phyloP scores from a whole-genome alignment of 2,888 invertebrate species.

The Amphipyra tragopoginis region DNA sequence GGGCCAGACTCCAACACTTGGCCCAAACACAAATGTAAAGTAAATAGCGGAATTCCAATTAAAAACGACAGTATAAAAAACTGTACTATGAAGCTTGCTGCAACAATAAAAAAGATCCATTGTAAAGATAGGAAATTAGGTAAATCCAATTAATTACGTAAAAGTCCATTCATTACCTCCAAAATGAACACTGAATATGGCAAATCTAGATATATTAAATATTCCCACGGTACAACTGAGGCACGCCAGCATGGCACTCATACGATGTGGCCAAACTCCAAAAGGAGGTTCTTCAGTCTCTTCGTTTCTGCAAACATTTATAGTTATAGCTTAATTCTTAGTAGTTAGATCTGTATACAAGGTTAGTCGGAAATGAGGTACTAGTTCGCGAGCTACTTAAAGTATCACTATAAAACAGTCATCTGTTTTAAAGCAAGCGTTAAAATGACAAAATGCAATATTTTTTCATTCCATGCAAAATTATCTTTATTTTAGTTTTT shows the following conservation, averaged over 20 bases:
- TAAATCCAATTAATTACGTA: conserved; percentile 42
- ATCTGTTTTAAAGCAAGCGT: too few species aligned
- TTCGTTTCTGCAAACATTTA: conserved; percentile 74
- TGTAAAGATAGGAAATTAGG: conserved; percentile 44
- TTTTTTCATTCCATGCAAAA: too few species aligned
- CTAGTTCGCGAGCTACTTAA: too few species aligned
- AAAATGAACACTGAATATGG: conserved; percentile 95
- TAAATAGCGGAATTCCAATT: conserved; percentile 95
- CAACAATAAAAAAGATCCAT: conserved; percentile 67
- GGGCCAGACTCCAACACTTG: conserved; percentile 96
- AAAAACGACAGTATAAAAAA: conserved; percentile 95
- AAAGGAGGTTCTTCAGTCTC: conserved; percentile 84
- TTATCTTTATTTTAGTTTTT: too few species aligned
- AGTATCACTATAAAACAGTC: too few species aligned
- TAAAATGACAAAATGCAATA: too few species aligned
- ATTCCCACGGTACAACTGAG: conserved; percentile 96
- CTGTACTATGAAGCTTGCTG: conserved; percentile 96
- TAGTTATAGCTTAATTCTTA: too few species aligned
- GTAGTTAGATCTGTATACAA: too few species aligned
- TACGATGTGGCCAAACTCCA: conserved; percentile 86
- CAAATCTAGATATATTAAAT: conserved; percentile 96
- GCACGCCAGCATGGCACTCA: conserved; percentile 95
- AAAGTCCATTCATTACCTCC: conserved; percentile 90
- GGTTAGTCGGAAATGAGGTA: too few species aligned
- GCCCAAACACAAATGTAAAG: conserved; percentile 95